A percentile compares a stretch with the other conserved stretches of the same genome.
phyloP scores from a whole-genome alignment of 2,888 invertebrate species.

The Athalia cordata region DNA sequence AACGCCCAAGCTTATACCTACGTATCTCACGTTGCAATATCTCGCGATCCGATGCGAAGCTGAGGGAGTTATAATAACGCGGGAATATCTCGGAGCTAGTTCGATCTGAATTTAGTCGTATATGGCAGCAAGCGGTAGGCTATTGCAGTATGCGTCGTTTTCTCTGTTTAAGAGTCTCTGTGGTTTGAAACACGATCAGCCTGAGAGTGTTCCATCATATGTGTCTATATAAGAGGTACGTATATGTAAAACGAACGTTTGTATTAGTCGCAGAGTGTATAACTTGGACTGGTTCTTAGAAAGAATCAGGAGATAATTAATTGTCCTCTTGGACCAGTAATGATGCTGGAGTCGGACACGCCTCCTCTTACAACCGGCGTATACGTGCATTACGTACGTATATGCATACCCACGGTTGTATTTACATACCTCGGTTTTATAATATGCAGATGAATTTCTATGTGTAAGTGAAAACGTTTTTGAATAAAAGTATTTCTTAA shows the following conservation, averaged over 20 bases:
- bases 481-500: conserved; percentile 25
- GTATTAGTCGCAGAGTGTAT: conserved; percentile 54
- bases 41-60: neutral
- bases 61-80: neutral
- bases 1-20: too few relatives aligned
- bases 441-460: neutral
- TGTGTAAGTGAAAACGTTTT: neutral
- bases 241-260: conserved; percentile 47
- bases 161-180: conserved; percentile 59
- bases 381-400: neutral
- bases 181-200: conserved; percentile 74
- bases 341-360: conserved; percentile 56
- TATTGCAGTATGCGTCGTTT: conserved; percentile 56
- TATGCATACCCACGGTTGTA: neutral
- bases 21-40: neutral
- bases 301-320: conserved; percentile 71
- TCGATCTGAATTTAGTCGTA: conserved; percentile 43
- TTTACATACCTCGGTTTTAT: too few relatives aligned
- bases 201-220: conserved; percentile 73
- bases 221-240: conserved; percentile 69
- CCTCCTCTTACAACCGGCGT: conserved; percentile 49
- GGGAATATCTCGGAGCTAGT: neutral
- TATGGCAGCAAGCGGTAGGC: neutral
- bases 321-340: conserved; percentile 69
- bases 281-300: conserved; percentile 70